These are phyloP conservation scores for Cheilosia impressa DNA, from an alignment of 2,888 invertebrate species.

Conservation along the genomic window DNA sequence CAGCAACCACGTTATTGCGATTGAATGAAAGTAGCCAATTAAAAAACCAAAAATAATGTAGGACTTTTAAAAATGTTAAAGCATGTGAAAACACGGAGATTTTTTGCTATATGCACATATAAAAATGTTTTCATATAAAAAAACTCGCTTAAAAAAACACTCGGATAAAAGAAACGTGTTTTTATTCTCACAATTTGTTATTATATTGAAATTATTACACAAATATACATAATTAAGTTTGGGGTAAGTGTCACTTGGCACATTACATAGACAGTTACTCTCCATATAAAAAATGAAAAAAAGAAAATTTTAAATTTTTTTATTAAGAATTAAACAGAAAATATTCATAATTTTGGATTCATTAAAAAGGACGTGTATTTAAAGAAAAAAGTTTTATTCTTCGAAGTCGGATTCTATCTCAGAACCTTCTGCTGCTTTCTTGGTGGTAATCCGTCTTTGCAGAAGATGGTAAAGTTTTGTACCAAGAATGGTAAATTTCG, in stretches of 20 bases:
- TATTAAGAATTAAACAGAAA: background rate
- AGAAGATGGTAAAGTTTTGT: background rate
- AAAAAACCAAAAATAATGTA: too few species aligned
- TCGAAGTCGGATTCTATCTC: background rate
- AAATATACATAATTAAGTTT: background rate
- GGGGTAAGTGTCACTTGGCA: background rate
- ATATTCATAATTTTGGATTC: background rate
- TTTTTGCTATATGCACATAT: too few species aligned
- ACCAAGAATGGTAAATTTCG: too few species aligned
- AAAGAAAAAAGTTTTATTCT: background rate
- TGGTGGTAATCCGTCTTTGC: background rate
- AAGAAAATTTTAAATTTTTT: background rate
- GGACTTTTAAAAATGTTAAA: too few species aligned
- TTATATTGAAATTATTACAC: too few species aligned
- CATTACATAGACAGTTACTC: background rate
- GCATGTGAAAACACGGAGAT: too few species aligned
- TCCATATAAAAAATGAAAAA: slow-evolving; percentile 13
- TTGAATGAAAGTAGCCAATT: too few species aligned
- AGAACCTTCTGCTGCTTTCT: background rate
- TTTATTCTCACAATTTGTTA: too few species aligned
- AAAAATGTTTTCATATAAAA: too few species aligned
- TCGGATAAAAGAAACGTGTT: too few species aligned
- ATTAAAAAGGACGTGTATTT: background rate
- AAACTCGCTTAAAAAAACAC: too few species aligned
- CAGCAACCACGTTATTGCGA: too few species aligned